phyloP scores from a whole-genome alignment of 2,797 vertebrate species.

The Oophaga sylvatica region DNA sequence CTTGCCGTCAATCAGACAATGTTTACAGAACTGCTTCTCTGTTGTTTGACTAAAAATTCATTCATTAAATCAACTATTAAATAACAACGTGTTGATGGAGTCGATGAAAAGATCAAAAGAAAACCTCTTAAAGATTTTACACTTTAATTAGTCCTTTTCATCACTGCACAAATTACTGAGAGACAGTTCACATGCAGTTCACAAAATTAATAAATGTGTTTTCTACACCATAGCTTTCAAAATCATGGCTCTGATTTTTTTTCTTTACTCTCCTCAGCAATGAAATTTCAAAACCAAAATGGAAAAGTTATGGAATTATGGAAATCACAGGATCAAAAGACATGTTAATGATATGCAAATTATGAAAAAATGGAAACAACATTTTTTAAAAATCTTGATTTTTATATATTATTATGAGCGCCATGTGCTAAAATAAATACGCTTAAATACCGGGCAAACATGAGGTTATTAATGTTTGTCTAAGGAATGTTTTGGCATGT shows the following conservation, averaged over 20 bases:
- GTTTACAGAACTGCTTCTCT: slow-evolving; percentile 35
- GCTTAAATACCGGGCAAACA: no score
- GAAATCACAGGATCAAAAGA: no score
- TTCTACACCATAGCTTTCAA: slow-evolving; percentile 23
- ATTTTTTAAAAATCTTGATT: no score
- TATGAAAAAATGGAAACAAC: no score
- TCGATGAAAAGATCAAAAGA: slow-evolving; percentile 15
- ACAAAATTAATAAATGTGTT: slow-evolving; percentile 24
- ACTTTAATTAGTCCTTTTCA: slow-evolving; percentile 37
- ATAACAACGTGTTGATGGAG: slow-evolving; percentile 21
- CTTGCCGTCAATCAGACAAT: slow-evolving; percentile 18
- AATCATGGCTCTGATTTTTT: background rate
- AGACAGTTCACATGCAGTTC: slow-evolving; percentile 19
- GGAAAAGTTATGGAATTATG: no score
- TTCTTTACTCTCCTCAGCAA: background rate
- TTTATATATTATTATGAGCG: no score
- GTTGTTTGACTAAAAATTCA: slow-evolving; percentile 34
- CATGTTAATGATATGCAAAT: no score
- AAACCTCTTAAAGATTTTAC: slow-evolving; percentile 16
- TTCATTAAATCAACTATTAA: slow-evolving; percentile 18
- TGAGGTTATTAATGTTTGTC: no score
- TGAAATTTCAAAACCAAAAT: no score
- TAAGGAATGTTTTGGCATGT: no score
- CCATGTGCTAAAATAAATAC: no score
- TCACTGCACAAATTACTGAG: background rate